phyloP scores from a whole-genome alignment of 2,888 invertebrate species.

The Pediacus dermestoides region DNA sequence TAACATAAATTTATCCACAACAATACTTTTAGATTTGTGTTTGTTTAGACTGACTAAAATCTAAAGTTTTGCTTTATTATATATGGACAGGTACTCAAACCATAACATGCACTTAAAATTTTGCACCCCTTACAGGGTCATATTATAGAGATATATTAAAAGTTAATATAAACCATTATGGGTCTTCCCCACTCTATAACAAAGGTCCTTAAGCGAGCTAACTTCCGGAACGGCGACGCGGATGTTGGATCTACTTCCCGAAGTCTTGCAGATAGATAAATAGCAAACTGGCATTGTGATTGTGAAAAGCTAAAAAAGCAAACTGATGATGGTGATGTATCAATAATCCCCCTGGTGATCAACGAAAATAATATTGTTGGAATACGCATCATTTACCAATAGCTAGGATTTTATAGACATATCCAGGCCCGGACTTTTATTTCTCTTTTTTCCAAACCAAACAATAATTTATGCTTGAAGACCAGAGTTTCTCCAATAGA shows the following conservation, averaged over 20 bases:
- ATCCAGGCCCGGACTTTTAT: too few relatives aligned
- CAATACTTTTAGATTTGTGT: neutral
- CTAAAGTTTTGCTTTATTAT: too few relatives aligned
- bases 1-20: slow-evolving; percentile 3
- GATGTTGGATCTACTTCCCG: slow-evolving; percentile 33
- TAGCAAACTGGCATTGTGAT: too few relatives aligned
- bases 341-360: slow-evolving; percentile 32
- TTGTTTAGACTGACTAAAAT: too few relatives aligned
- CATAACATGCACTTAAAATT: too few relatives aligned
- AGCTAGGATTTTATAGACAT: too few relatives aligned
- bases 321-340: slow-evolving; percentile 39
- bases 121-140: too few relatives aligned
- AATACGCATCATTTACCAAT: slow-evolving; percentile 26
- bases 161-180: slow-evolving; percentile 41
- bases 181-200: slow-evolving; percentile 28
- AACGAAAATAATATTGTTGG: slow-evolving; percentile 30
- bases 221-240: slow-evolving; percentile 37
- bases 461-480: slow-evolving; percentile 4
- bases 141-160: slow-evolving; percentile 32
- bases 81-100: too few relatives aligned
- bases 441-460: slow-evolving; percentile 11
- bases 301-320: slow-evolving; percentile 36
- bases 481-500: too few relatives aligned
- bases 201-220: slow-evolving; percentile 38
- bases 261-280: slow-evolving; percentile 37